Percentiles rank a stretch among this genome's conserved stretches.
These are phyloP conservation scores for Hemaris fuciformis DNA, from an alignment of 2,888 invertebrate species.

Conservation along the genomic window DNA sequence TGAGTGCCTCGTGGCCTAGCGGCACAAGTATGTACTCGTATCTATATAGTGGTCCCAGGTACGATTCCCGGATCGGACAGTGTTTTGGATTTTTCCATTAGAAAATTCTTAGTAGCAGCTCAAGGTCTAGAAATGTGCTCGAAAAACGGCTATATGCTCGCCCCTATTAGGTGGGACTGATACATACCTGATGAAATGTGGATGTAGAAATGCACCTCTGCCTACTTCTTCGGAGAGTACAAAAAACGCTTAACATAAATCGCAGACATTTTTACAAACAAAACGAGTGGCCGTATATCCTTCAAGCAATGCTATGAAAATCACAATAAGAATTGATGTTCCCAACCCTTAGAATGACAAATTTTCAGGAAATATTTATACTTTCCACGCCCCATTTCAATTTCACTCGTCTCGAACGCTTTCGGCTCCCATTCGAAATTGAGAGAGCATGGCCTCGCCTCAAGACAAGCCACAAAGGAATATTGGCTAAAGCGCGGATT, in stretches of 20 bases:
- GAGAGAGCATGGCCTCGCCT: not conserved
- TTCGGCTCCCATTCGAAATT: not conserved
- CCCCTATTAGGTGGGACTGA: too few relatives aligned
- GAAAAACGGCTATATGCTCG: too few relatives aligned
- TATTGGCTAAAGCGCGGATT: not conserved
- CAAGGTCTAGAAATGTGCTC: too few relatives aligned
- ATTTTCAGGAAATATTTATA: constrained; percentile 35
- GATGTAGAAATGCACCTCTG: too few relatives aligned
- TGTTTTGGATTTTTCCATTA: too few relatives aligned
- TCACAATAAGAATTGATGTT: constrained; percentile 43
- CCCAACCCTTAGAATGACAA: constrained; percentile 42
- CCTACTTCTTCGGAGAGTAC: not conserved
- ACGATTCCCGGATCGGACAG: too few relatives aligned
- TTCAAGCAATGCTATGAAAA: constrained; percentile 29
- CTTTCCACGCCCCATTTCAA: not conserved
- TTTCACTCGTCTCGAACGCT: constrained; percentile 2
- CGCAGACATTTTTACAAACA: not conserved
- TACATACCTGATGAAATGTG: too few relatives aligned
- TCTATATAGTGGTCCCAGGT: too few relatives aligned
- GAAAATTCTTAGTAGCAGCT: too few relatives aligned
- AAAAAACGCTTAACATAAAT: not conserved
- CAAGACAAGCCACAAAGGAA: not conserved
- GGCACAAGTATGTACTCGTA: too few relatives aligned
- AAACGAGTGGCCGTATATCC: constrained; percentile 23
- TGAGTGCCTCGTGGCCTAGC: too few relatives aligned